Evolutionary conservation across 2,113 vertebrate species (phyloP).

Genomic region (Gymnobelideus leadbeateri): DNA sequence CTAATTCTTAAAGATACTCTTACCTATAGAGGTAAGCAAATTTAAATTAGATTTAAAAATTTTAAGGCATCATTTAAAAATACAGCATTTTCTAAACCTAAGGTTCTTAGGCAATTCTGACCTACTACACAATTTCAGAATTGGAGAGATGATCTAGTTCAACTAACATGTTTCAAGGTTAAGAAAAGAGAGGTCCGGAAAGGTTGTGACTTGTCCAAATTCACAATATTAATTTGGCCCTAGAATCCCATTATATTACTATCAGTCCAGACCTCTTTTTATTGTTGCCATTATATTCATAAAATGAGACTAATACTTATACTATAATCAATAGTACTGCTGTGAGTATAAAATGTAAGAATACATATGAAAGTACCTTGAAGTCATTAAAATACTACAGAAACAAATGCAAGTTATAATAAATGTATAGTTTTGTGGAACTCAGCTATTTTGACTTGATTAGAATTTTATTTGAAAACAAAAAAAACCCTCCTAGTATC

Average conservation of each 20-base stretch:
- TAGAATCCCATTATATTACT: background rate
- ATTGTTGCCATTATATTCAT: background rate
- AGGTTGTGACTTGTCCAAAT: background rate
- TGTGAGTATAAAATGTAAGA: background rate
- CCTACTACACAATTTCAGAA: background rate
- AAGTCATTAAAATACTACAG: background rate
- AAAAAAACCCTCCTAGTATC: too few relatives aligned
- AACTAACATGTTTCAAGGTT: background rate
- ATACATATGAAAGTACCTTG: background rate
- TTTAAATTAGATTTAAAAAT: background rate
- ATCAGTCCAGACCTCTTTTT: background rate
- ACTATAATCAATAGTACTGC: background rate
- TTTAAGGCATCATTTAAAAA: background rate
- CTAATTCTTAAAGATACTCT: background rate
- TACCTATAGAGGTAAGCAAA: background rate
- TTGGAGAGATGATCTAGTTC: background rate
- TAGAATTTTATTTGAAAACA: too few relatives aligned
- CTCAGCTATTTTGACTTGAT: background rate
- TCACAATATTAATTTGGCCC: background rate
- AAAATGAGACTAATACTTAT: background rate
- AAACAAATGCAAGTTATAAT: background rate
- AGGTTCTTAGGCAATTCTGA: background rate
- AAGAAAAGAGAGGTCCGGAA: background rate
- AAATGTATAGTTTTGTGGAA: background rate
- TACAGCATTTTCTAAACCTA: background rate